phyloP scores from a whole-genome alignment of 2,888 invertebrate species.

The Spodoptera exigua region DNA sequence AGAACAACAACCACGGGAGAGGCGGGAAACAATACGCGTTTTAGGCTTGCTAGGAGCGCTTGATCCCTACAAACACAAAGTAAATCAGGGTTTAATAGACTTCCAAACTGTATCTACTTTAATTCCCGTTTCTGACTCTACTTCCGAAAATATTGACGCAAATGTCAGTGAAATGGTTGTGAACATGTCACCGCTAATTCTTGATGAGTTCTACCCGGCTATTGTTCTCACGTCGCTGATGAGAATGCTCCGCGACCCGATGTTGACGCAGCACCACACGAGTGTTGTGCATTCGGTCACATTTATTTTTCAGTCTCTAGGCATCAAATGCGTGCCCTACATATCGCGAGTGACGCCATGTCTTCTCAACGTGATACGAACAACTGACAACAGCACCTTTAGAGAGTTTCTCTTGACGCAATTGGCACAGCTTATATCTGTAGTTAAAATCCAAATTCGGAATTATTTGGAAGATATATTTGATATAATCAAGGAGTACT shows the following conservation, averaged over 20 bases:
- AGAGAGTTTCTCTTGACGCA: constrained; percentile 98
- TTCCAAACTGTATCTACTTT: constrained; percentile 94
- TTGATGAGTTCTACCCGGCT: constrained; percentile 99
- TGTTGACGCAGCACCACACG: constrained; percentile 96
- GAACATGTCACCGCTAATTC: constrained; percentile 95
- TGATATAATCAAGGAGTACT: constrained; percentile 96
- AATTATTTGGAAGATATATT: constrained; percentile 98
- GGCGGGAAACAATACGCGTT: constrained; percentile 97
- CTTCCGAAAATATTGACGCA: constrained; percentile 88
- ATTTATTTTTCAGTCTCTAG: constrained; percentile 98
- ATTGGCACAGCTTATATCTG: constrained; percentile 96
- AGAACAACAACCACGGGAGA: constrained; percentile 96
- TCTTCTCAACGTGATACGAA: constrained; percentile 96
- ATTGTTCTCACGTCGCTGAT: constrained; percentile 98
- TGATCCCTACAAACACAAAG: constrained; percentile 99
- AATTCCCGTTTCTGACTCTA: constrained; percentile 93
- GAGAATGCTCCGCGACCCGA: constrained; percentile 97
- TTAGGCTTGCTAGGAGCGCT: constrained; percentile 98
- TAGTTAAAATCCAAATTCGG: constrained; percentile 98
- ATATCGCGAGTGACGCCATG: constrained; percentile 97
- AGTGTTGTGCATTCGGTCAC: constrained; percentile 98
- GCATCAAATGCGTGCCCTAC: constrained; percentile 97
- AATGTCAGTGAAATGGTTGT: constrained; percentile 98
- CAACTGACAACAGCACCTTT: constrained; percentile 93
- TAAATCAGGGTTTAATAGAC: constrained; percentile 97